Evolutionary conservation across 1,140 invertebrate species (phyloP).

Genomic region (Heterodera carotae): DNA sequence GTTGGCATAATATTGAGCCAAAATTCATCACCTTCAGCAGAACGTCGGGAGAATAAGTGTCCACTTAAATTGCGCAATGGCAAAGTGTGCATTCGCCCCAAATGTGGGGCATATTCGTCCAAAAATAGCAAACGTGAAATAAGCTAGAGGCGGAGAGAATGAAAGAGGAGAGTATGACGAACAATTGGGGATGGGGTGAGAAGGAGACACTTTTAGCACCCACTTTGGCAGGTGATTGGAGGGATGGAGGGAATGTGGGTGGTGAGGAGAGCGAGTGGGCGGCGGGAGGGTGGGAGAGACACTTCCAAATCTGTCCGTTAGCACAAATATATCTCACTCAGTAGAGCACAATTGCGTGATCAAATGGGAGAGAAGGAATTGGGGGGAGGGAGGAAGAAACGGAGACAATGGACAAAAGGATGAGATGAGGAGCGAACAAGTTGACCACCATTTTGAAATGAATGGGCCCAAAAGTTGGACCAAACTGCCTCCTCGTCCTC

Average conservation of each 20-base stretch:
- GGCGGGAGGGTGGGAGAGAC: too few species aligned
- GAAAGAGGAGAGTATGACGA: not conserved
- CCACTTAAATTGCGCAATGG: conserved; percentile 3
- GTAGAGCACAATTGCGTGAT: not conserved
- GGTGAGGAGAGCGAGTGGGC: too few species aligned
- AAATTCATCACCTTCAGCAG: not conserved
- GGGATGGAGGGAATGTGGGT: too few species aligned
- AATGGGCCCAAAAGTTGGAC: too few species aligned
- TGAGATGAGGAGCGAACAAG: not conserved
- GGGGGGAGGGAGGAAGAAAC: not conserved
- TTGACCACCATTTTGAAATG: too few species aligned
- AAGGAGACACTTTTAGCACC: not conserved
- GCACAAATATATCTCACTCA: not conserved
- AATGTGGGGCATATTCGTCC: conserved; percentile 3
- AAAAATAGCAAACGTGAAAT: not conserved
- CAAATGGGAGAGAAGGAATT: not conserved
- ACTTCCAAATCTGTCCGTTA: not conserved
- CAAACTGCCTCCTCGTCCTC: too few species aligned
- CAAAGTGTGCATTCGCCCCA: conserved; percentile 8
- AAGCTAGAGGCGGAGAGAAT: not conserved
- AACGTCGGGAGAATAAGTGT: not conserved
- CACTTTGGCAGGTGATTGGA: not conserved
- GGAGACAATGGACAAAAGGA: not conserved
- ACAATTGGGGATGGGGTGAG: not conserved
- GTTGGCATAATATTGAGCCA: too few species aligned